Conservation (phyloP, 2,113 vertebrate species). For the Columbina picui region DNA sequence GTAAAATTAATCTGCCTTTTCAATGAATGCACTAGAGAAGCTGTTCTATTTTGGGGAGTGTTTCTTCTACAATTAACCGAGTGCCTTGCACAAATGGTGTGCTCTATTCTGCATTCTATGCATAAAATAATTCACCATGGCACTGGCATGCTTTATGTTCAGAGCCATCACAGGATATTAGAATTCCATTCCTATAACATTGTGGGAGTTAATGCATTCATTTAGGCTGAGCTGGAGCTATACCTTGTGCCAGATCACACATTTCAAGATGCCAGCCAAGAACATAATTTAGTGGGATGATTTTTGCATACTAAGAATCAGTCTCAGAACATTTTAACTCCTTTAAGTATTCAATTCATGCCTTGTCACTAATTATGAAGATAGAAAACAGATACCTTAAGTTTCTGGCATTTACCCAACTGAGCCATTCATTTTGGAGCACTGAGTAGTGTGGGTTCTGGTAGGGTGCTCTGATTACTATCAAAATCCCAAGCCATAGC, state of each 20-base stretch:
- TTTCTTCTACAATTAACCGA: not conserved
- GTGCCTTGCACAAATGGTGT: not conserved
- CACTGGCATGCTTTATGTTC: not conserved
- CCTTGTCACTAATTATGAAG: slow-evolving; percentile 26
- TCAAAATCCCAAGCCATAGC: not conserved
- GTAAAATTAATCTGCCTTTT: not conserved
- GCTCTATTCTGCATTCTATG: not conserved
- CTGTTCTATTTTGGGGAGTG: not conserved
- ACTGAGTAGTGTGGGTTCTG: not conserved
- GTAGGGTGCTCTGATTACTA: not conserved
- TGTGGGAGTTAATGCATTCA: not conserved
- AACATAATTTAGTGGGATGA: slow-evolving; percentile 13
- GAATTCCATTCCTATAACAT: not conserved
- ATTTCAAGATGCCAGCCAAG: slow-evolving; percentile 26
- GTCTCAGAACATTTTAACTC: not conserved
- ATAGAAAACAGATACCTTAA: slow-evolving; percentile 27
- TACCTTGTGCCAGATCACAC: slow-evolving; percentile 18
- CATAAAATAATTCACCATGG: not conserved
- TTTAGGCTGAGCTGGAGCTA: not conserved
- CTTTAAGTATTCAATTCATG: slow-evolving; percentile 13
- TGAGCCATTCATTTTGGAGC: not conserved
- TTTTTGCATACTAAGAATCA: slow-evolving; percentile 28
- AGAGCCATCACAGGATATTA: not conserved
- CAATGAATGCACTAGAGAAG: not conserved
- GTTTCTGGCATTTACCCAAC: not conserved